Conservation (phyloP, 2,888 invertebrate species). For the Halictus ligatus region DNA sequence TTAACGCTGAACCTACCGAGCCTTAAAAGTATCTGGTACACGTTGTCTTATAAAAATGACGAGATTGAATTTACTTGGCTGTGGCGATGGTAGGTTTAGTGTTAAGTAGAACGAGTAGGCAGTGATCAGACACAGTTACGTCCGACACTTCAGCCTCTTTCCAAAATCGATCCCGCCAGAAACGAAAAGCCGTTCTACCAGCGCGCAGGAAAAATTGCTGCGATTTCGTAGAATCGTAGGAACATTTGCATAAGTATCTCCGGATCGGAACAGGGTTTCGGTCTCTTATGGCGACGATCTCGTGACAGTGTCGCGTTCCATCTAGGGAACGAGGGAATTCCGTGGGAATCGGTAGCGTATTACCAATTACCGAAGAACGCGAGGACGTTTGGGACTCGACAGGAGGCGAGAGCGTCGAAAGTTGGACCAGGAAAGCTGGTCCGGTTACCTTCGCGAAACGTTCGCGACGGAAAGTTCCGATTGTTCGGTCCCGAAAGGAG, state of each 20-base stretch:
- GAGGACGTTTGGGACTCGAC: background rate
- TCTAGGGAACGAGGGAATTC: background rate
- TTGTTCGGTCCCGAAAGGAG: background rate
- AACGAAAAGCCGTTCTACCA: background rate
- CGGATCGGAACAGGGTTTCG: background rate
- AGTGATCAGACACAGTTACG: background rate
- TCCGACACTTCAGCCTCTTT: too few relatives aligned
- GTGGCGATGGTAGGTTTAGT: too few relatives aligned
- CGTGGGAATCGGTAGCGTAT: background rate
- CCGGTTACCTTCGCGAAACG: background rate
- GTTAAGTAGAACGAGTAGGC: background rate
- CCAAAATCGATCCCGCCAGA: background rate
- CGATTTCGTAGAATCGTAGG: background rate
- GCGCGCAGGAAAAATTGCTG: background rate
- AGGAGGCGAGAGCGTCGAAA: background rate
- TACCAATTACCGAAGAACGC: conserved; percentile 26
- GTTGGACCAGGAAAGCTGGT: background rate
- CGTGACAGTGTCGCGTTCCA: conserved; percentile 12
- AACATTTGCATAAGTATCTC: background rate
- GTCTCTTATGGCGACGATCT: conserved; percentile 5
- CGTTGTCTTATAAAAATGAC: too few relatives aligned
- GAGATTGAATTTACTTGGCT: too few relatives aligned
- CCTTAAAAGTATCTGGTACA: too few relatives aligned
- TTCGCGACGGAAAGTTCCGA: background rate
- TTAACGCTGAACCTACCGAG: too few relatives aligned